Percentiles rank a stretch among this genome's conserved stretches.
These are phyloP conservation scores for Drosophila rubida DNA, from an alignment of 2,888 invertebrate species.

Conservation along the genomic window DNA sequence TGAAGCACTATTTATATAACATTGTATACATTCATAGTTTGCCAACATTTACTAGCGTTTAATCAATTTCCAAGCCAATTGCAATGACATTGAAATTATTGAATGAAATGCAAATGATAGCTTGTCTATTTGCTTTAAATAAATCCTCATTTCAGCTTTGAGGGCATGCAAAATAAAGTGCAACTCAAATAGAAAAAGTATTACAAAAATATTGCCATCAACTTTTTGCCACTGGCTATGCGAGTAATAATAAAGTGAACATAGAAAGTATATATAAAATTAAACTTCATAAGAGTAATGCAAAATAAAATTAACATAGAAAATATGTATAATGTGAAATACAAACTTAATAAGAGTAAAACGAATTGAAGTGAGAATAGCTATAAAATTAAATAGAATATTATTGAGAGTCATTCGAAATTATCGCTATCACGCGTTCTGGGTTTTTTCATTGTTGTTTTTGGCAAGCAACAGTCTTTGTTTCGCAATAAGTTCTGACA, in stretches of 20 bases:
- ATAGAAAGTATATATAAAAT: neutral
- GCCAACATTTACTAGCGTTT: too few species aligned
- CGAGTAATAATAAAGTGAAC: neutral
- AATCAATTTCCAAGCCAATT: too few species aligned
- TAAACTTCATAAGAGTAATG: too few species aligned
- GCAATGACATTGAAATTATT: too few species aligned
- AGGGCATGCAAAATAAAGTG: too few species aligned
- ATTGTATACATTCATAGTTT: too few species aligned
- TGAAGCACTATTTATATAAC: too few species aligned
- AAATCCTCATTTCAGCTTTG: neutral
- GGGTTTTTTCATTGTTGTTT: neutral
- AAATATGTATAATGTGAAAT: neutral
- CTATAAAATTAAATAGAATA: neutral
- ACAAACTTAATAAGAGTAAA: too few species aligned
- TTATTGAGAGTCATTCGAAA: neutral
- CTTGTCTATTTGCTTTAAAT: too few species aligned
- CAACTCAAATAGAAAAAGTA: too few species aligned
- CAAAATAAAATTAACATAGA: neutral
- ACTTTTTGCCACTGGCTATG: neutral
- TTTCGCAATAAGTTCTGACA: neutral
- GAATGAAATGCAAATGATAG: too few species aligned
- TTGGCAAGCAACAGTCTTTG: neutral
- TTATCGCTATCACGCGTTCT: neutral
- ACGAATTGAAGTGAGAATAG: too few species aligned
- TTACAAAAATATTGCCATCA: neutral